Evolutionary conservation across 2,888 invertebrate species (phyloP), one percentile per base, ranked within the genome.

Genomic region (Heliconius hortense): DNA sequence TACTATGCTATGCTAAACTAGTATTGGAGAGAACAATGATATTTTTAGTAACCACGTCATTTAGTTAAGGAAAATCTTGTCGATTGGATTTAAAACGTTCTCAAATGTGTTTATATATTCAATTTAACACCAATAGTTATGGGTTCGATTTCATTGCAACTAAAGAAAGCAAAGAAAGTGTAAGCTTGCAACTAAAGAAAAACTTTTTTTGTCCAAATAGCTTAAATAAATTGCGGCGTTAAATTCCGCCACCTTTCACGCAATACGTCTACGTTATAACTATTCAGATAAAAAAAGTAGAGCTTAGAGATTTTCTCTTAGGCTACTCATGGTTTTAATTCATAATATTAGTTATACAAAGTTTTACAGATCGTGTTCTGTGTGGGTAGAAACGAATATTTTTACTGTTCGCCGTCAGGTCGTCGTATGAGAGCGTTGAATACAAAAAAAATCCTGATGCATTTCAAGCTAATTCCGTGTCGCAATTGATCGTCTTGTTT

Each of bases 401-500:
- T 56, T 56, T 56, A 56, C 31, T 24, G 28, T 56, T 15, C 21
- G 24, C 10, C 28, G 31, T 31, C 15, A 8, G 56, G 18, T 31
- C 56, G 53, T 5, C 60, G 53, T 28, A 7, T 21, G 39, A 43
- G 71, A 60, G 75, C 74, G 76, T 78, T 73, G 77, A 76, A 74
- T 67, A n/a, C 39, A 67, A 76, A 76, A 77, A 67, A 76, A 76
- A 77, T 76, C 76, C 64, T 24, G n/a, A 78, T 68, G 75, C 68
- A 75, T 78, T 72, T 70, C 73, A 43, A 73, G 76, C 72, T 82
- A 82, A 84, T 81, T 82, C 79, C 73, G 79, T 72, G 78, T 67
- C 75, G 62, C 80, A 83, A 84, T 83, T 81, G 80, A 86, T 85
- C 76, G 83, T 78, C 80, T 81, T 87, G 82, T 85, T 85, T 85